Conservation (phyloP, 2,113 vertebrate genomes). For the Tragelaphus imberbis region DNA sequence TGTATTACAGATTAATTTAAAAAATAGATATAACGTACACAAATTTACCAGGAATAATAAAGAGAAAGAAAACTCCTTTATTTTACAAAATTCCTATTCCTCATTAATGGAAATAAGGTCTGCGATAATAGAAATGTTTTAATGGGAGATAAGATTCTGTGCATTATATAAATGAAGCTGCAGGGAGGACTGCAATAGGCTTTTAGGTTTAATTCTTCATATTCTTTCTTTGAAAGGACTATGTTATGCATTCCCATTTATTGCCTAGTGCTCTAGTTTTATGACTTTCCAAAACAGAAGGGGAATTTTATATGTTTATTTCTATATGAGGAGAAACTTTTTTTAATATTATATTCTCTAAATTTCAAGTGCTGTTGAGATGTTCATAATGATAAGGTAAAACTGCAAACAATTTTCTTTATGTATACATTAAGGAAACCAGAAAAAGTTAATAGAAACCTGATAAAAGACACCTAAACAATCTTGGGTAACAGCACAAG, state of each 20-base stretch:
- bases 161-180: constrained; percentile 29
- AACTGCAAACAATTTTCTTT: neutral
- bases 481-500: neutral
- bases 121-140: constrained; percentile 18
- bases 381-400: neutral
- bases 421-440: neutral
- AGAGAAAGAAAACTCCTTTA: neutral
- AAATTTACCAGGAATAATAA: neutral
- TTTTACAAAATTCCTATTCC: neutral
- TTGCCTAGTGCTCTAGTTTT: constrained; percentile 8
- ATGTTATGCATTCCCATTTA: constrained; percentile 5
- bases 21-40: neutral
- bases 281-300: constrained; percentile 21
- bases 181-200: neutral
- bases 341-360: constrained; percentile 18
- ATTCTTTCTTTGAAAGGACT: constrained; percentile 19
- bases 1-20: neutral
- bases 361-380: neutral
- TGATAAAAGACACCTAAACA: neutral
- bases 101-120: constrained; percentile 38
- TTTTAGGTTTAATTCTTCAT: constrained; percentile 5
- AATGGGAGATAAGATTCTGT: constrained; percentile 25
- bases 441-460: neutral
- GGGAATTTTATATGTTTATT: neutral
- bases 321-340: neutral